Percentiles rank a stretch among this genome's conserved stretches.
Conservation (phyloP, 2,797 vertebrate species). For the Pantherophis alleghaniensis region DNA sequence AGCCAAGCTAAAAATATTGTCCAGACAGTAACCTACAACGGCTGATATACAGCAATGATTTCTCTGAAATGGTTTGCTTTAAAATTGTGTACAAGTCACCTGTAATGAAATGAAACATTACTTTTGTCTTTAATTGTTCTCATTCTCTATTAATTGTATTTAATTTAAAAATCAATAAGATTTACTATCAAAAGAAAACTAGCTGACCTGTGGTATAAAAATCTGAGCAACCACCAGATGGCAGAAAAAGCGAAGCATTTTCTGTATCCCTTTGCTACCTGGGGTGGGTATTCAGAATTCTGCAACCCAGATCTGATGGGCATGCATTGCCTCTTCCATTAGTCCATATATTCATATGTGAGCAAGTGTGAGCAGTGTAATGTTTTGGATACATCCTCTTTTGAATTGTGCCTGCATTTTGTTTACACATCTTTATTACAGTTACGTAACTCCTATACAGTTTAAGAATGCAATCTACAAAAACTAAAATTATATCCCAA, state of each 20-base stretch:
- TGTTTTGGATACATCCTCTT: not conserved
- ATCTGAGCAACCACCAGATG: not conserved
- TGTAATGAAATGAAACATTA: not conserved
- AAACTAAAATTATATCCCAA: not conserved
- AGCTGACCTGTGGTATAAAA: not conserved
- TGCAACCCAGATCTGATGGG: not conserved
- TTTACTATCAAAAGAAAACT: not conserved
- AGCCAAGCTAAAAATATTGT: not conserved
- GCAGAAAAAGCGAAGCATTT: not conserved
- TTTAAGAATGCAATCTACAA: fast-evolving
- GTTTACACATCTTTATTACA: not conserved
- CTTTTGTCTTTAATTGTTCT: not conserved
- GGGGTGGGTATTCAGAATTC: not conserved
- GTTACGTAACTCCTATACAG: fast-evolving
- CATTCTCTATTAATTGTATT: not conserved
- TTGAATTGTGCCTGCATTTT: not conserved
- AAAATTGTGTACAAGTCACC: not conserved
- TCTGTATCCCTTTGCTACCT: not conserved
- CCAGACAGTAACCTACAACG: not conserved
- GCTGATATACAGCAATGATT: not conserved
- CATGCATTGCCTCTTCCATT: no score
- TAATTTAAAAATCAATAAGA: not conserved
- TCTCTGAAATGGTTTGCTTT: not conserved
- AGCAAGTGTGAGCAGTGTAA: not conserved
- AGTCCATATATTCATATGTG: no score